Percentiles rank a stretch among this genome's conserved stretches.
Conservation (phyloP, 2,888 invertebrate genomes). For the Phyllotreta cruciferae region DNA sequence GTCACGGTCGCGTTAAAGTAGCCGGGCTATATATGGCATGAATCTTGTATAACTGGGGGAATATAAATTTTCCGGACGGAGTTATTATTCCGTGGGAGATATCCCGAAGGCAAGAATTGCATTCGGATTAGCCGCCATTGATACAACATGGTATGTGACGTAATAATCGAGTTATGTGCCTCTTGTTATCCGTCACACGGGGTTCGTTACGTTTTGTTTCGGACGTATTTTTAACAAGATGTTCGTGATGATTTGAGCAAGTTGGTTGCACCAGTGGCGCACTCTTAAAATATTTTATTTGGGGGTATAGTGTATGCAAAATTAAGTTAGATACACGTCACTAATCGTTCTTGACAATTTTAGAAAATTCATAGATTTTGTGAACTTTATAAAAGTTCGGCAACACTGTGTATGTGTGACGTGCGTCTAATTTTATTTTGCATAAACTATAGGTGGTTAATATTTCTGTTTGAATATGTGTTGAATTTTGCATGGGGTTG, state of each 20-base stretch:
- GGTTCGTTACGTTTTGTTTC: conserved; percentile 24
- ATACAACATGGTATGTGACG: conserved; percentile 10
- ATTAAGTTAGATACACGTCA: too few relatives aligned
- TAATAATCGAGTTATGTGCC: conserved; percentile 22
- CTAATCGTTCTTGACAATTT: too few relatives aligned
- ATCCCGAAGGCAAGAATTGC: conserved; percentile 14
- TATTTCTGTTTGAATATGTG: not conserved
- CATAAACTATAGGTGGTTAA: too few relatives aligned
- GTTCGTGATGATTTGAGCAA: conserved; percentile 2
- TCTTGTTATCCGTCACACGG: conserved; percentile 19
- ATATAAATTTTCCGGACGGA: not conserved
- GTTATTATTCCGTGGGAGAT: conserved; percentile 8
- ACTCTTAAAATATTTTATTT: too few relatives aligned
- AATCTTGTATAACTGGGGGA: too few relatives aligned
- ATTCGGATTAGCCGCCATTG: conserved; percentile 12
- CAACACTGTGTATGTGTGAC: too few relatives aligned
- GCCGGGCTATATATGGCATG: too few relatives aligned
- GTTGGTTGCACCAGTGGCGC: not conserved
- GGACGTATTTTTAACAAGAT: conserved; percentile 28
- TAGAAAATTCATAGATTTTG: too few relatives aligned
- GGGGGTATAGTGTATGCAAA: too few relatives aligned
- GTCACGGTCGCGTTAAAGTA: too few relatives aligned
- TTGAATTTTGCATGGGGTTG: not conserved
- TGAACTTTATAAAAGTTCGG: too few relatives aligned
- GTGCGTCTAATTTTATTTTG: too few relatives aligned